Percentiles rank a stretch among this genome's conserved stretches.
phyloP scores from a whole-genome alignment of 2,888 invertebrate genomes.

The Nysson spinosus region DNA sequence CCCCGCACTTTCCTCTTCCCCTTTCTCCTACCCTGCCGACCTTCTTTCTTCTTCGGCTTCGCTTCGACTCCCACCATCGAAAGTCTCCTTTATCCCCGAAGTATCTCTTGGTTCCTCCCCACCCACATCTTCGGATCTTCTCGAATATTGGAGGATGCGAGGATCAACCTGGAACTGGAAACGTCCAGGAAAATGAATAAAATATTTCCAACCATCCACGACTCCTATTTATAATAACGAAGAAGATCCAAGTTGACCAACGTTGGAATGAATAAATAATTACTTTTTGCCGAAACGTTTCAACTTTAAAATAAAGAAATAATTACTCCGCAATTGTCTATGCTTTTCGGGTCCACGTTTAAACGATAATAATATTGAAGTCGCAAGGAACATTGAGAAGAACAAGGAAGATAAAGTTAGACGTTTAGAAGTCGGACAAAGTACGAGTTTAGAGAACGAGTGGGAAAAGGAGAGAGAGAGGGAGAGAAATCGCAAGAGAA shows the following conservation, averaged over 20 bases:
- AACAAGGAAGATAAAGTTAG: too few species aligned
- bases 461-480: constrained; percentile 13
- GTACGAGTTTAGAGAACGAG: constrained; percentile 3
- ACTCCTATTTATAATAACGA: too few species aligned
- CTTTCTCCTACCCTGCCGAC: neutral
- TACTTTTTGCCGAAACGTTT: too few species aligned
- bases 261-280: too few species aligned
- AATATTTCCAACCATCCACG: too few species aligned
- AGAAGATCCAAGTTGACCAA: too few species aligned
- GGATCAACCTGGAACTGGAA: neutral
- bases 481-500: neutral
- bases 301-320: too few species aligned
- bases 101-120: constrained; percentile 59
- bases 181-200: too few species aligned
- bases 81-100: constrained; percentile 62
- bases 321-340: too few species aligned
- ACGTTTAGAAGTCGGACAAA: neutral
- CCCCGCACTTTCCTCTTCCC: constrained; percentile 16
- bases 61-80: constrained; percentile 23
- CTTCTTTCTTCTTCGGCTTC: constrained; percentile 17
- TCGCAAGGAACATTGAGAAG: too few species aligned
- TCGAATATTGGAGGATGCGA: constrained; percentile 11
- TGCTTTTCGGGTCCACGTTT: too few species aligned
- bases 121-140: constrained; percentile 43
- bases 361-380: too few species aligned